A percentile compares a stretch with the other conserved stretches of the same genome.
These are phyloP conservation scores for Sinhomidia bicolor DNA, from an alignment of 2,888 invertebrate species.

Conservation along the genomic window DNA sequence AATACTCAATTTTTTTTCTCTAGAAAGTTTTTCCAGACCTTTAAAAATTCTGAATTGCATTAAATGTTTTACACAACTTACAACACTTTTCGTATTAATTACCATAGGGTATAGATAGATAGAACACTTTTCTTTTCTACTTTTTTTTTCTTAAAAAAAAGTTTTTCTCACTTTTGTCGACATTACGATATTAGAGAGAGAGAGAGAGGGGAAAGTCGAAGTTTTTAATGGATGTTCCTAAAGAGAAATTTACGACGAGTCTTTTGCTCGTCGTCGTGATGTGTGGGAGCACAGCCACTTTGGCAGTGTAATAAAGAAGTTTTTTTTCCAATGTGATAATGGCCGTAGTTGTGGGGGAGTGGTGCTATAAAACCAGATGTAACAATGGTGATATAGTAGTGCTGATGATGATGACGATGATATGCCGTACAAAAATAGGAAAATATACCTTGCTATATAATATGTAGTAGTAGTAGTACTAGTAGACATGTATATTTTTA, in stretches of 20 bases:
- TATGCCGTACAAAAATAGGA: background rate
- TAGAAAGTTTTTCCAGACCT: too few relatives aligned
- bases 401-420: background rate
- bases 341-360: background rate
- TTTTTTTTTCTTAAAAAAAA: background rate
- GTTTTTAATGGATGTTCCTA: constrained; percentile 37
- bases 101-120: too few relatives aligned
- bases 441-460: background rate
- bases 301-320: constrained; percentile 13
- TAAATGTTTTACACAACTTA: too few relatives aligned
- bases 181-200: constrained; percentile 9
- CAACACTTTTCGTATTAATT: too few relatives aligned
- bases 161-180: background rate
- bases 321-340: constrained; percentile 40
- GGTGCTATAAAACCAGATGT: constrained; percentile 12
- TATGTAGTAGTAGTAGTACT: too few relatives aligned
- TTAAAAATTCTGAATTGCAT: too few relatives aligned
- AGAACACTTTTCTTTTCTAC: background rate
- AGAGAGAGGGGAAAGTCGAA: background rate
- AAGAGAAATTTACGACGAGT: constrained; percentile 26
- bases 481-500: too few relatives aligned
- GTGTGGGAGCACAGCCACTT: constrained; percentile 22
- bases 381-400: background rate
- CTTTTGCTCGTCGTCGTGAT: constrained; percentile 4
- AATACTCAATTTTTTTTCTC: too few relatives aligned